These are phyloP conservation scores for Drosophila melanica DNA, from an alignment of 1,140 invertebrate species.

Conservation along the genomic window DNA sequence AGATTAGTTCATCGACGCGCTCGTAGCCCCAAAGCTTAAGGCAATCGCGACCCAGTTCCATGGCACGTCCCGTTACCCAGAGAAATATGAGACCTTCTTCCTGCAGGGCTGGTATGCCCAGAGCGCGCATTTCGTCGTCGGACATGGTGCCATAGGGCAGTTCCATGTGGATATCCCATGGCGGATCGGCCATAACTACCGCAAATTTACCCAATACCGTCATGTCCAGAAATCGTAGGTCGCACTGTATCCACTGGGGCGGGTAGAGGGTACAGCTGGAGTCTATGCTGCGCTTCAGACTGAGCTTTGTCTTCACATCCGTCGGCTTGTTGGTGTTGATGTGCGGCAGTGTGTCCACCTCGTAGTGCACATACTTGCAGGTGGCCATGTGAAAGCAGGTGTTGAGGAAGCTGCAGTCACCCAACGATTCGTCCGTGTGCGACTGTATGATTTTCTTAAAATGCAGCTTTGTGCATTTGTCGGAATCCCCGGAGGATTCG, in stretches of 20 bases:
- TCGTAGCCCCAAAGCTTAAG: constrained; percentile 97
- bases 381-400: constrained; percentile 99
- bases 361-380: constrained; percentile 98
- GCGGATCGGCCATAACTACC: constrained; percentile 97
- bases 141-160: constrained; percentile 99
- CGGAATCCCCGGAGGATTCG: constrained; percentile 55
- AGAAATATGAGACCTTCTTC: constrained; percentile 98
- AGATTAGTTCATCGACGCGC: constrained; percentile 98
- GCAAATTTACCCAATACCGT: constrained; percentile 96
- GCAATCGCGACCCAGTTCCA: constrained; percentile 98
- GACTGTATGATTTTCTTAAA: constrained; percentile 99
- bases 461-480: constrained; percentile 94
- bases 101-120: constrained; percentile 95
- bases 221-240: constrained; percentile 97
- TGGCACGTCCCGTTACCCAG: constrained; percentile 99
- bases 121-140: constrained; percentile 98
- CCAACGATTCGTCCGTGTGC: constrained; percentile 97
- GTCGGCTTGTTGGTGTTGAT: constrained; percentile 82
- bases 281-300: constrained; percentile 71
- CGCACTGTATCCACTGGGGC: constrained; percentile 98
- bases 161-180: constrained; percentile 98
- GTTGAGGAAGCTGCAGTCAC: constrained; percentile 98
- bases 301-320: constrained; percentile 78
- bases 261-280: constrained; percentile 90
- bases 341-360: constrained; percentile 89